These are phyloP conservation scores for Nowickia ferox DNA, from an alignment of 2,888 invertebrate genomes.

Conservation along the genomic window DNA sequence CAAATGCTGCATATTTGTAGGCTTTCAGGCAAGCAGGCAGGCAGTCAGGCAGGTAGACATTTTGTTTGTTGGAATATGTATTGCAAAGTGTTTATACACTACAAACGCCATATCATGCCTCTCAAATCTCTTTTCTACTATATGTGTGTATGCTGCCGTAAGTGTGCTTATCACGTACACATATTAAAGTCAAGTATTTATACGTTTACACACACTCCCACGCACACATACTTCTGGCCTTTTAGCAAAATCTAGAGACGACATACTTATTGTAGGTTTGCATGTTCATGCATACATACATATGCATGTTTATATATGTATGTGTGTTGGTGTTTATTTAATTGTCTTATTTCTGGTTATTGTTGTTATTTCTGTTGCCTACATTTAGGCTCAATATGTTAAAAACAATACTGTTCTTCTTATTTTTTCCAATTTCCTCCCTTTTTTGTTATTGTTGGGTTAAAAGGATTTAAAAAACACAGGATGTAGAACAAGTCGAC, in stretches of 20 bases:
- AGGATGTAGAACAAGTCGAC: not conserved
- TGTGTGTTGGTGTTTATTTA: constrained; percentile 76
- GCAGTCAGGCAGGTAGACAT: constrained; percentile 20
- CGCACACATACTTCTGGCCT: not conserved
- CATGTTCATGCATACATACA: not conserved
- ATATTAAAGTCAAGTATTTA: constrained; percentile 42
- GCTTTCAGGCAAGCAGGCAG: constrained; percentile 11
- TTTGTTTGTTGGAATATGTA: constrained; percentile 54
- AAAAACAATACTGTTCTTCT: constrained; percentile 17
- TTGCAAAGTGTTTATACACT: constrained; percentile 57
- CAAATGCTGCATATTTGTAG: constrained; percentile 16
- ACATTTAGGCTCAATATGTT: constrained; percentile 75
- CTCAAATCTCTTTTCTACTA: constrained; percentile 43
- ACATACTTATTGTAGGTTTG: not conserved
- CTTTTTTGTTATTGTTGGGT: not conserved
- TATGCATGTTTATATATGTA: constrained; percentile 60
- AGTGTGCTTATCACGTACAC: constrained; percentile 34
- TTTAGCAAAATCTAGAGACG: constrained; percentile 37
- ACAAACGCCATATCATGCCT: constrained; percentile 50
- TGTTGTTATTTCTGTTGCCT: constrained; percentile 77
- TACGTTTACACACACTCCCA: not conserved
- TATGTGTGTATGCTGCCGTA: constrained; percentile 7
- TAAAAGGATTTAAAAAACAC: not conserved
- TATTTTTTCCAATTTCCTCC: constrained; percentile 1
- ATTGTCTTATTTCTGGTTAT: constrained; percentile 74